Evolutionary conservation across 2,113 vertebrate species (phyloP), one percentile per base, ranked within the genome.

Genomic region (Tor tambroides): DNA sequence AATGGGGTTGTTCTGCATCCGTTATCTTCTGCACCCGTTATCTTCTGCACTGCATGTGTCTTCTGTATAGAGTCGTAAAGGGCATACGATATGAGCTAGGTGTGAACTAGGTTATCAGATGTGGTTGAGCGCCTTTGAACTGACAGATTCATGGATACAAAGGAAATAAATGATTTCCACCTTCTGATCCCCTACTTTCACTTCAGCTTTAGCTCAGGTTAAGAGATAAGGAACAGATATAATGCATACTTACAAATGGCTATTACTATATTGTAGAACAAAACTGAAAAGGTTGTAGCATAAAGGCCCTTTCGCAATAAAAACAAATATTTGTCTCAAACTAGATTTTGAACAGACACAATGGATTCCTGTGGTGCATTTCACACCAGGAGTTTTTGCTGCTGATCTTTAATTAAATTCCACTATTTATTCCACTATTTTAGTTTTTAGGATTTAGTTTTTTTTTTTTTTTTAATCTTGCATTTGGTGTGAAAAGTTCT

Each of bases 61-160:
- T 54, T 91, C 91, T 90, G 79, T 89, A 85, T 89, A 86, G 80
- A 84, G 71, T 85, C 63, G 87, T 85, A 91, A 92, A 92, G 83
- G 84, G 80, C 83, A 86, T 89, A 65, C 35, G 69, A 89, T 85
- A 89, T 89, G 46, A 88, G 59, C 65, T 67, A 59, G 26, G 74
- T 76, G 74, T 74, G 72, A 80, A 83, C 80, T 85, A 67, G 74
- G 51, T 89, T 89, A 83, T 89, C 78, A 87, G 83, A 89, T 15
- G 61, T 76, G 67, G 84, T 87, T 84, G 63, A 67, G 88, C 90
- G 43, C 78, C 88, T 94, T 94, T 93, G 91, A 94, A 92, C 91
- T 90, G 90, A 90, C 91, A 88, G 79, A 49, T 87, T 88, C 65
- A 54, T 71, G 43, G 83, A 90, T 89, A 88, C 88, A 91, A 91